Percentiles rank a stretch among this genome's conserved stretches.
phyloP scores from a whole-genome alignment of 2,888 invertebrate genomes.

The Machimus atricapillus region DNA sequence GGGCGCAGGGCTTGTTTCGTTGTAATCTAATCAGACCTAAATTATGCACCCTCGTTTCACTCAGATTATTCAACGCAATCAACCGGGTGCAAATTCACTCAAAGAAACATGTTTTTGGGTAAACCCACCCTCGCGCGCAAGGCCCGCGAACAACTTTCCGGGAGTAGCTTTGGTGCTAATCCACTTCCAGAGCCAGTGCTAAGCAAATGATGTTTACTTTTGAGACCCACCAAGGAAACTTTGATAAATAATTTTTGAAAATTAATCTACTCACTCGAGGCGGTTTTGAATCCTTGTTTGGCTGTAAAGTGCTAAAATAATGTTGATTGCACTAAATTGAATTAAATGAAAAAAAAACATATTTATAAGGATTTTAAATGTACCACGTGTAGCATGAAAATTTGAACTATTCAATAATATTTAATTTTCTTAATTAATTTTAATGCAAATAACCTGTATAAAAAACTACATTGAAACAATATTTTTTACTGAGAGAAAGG shows the following conservation, averaged over 20 bases:
- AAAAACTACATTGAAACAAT: no score
- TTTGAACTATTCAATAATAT: no score
- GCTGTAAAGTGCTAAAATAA: background rate
- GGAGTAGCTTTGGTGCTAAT: background rate
- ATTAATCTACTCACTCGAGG: background rate
- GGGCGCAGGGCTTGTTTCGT: slow-evolving; percentile 1
- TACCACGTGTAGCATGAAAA: no score
- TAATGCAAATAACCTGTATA: no score
- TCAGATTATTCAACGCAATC: slow-evolving; percentile 41
- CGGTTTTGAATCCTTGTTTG: background rate
- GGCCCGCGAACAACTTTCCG: background rate
- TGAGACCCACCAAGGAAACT: background rate
- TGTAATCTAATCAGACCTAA: slow-evolving; percentile 41
- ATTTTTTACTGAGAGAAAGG: no score
- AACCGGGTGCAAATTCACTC: slow-evolving; percentile 41
- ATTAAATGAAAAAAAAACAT: background rate
- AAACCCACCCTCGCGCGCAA: background rate
- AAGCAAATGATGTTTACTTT: slow-evolving; percentile 31
- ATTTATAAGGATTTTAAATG: no score
- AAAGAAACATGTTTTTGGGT: slow-evolving; percentile 27
- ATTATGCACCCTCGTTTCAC: slow-evolving; percentile 42
- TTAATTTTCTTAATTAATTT: no score
- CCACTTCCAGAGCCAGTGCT: background rate
- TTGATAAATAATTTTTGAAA: slow-evolving; percentile 9
- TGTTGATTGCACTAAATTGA: background rate